Evolutionary conservation across 2,113 vertebrate species (phyloP).

Genomic region (Heterocephalus glaber): DNA sequence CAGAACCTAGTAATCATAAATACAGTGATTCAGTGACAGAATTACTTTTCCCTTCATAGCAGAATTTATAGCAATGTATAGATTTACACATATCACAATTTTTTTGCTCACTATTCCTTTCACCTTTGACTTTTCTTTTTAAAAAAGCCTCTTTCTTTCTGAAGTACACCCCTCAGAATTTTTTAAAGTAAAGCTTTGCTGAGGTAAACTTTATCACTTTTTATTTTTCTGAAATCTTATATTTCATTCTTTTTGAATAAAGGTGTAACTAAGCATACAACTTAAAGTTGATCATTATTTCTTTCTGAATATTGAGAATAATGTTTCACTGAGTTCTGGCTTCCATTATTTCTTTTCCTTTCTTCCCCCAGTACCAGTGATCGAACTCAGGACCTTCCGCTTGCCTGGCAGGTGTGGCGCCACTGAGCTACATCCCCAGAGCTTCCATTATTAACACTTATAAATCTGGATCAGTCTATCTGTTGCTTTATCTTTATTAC

Average conservation of each 20-base stretch:
- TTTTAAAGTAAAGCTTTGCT: conserved; percentile 25
- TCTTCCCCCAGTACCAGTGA: too few relatives aligned
- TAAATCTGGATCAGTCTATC: neutral
- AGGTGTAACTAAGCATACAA: conserved; percentile 13
- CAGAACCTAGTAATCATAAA: conserved; percentile 61
- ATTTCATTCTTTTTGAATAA: neutral
- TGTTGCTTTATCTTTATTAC: neutral
- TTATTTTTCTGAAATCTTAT: conserved; percentile 25
- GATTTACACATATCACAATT: neutral
- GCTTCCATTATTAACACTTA: neutral
- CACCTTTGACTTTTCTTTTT: neutral
- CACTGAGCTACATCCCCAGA: too few relatives aligned
- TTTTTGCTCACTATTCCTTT: conserved; percentile 36
- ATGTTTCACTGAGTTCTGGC: neutral
- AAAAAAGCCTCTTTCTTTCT: conserved; percentile 9
- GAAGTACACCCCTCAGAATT: neutral
- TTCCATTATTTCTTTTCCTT: neutral
- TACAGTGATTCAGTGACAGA: neutral
- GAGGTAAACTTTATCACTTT: conserved; percentile 25
- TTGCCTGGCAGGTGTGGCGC: too few relatives aligned
- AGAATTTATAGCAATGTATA: neutral
- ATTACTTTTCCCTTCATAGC: conserved; percentile 22
- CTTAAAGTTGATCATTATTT: neutral
- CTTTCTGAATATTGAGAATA: neutral
- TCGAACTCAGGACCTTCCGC: too few relatives aligned